phyloP scores from a whole-genome alignment of 2,888 invertebrate genomes.

The Chalcosyrphus nemorum region DNA sequence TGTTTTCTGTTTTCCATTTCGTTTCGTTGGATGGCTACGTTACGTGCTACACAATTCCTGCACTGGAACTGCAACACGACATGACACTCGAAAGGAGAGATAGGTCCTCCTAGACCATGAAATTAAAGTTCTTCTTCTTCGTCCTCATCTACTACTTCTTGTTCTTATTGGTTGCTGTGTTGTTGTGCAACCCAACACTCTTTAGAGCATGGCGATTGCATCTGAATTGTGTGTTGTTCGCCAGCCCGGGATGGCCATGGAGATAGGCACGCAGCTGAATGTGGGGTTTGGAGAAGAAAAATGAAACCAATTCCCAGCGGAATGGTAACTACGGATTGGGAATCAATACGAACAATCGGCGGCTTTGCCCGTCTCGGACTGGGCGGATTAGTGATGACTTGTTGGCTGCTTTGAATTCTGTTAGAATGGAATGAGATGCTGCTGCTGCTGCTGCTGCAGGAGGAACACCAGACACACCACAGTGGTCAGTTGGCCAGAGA shows the following conservation, averaged over 20 bases:
- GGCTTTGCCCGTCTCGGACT: slow-evolving; percentile 32
- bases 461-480: slow-evolving; percentile 1
- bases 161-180: slow-evolving; percentile 44
- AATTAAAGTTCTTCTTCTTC: slow-evolving; percentile 59
- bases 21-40: slow-evolving; percentile 36
- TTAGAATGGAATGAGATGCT: slow-evolving; percentile 40
- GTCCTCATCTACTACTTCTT: no score
- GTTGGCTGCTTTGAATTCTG: slow-evolving; percentile 69
- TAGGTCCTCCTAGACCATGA: slow-evolving; percentile 68
- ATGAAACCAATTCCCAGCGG: slow-evolving; percentile 67
- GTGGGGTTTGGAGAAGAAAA: slow-evolving; percentile 49
- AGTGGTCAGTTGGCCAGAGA: slow-evolving; percentile 61
- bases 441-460: background rate
- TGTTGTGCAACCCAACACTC: slow-evolving; percentile 58
- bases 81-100: slow-evolving; percentile 45
- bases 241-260: slow-evolving; percentile 14
- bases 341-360: slow-evolving; percentile 52
- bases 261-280: slow-evolving; percentile 65
- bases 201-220: slow-evolving; percentile 56
- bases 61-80: slow-evolving; percentile 44
- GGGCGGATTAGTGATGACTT: slow-evolving; percentile 68
- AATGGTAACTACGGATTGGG: slow-evolving; percentile 47
- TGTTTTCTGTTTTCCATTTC: slow-evolving; percentile 66
- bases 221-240: slow-evolving; percentile 52
- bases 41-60: background rate